phyloP scores from a whole-genome alignment of 2,888 invertebrate genomes.

The Ethmia dodecea region DNA sequence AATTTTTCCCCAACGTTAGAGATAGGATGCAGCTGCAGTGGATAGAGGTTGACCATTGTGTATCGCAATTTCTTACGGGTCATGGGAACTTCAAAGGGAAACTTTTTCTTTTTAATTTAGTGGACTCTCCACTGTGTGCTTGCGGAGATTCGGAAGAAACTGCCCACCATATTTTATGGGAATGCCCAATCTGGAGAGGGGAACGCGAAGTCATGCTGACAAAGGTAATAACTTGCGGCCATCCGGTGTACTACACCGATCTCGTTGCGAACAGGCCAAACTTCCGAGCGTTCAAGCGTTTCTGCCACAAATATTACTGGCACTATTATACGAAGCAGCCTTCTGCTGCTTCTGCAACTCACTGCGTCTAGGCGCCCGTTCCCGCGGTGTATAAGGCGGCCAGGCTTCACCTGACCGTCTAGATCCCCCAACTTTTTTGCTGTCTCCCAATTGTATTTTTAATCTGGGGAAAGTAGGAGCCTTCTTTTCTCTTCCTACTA shows the following conservation, averaged over 20 bases:
- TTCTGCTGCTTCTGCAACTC: too few relatives aligned
- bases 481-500: too few relatives aligned
- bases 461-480: too few relatives aligned
- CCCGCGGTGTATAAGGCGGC: too few relatives aligned
- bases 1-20: constrained; percentile 20
- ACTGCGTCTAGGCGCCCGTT: too few relatives aligned
- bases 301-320: too few relatives aligned
- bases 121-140: constrained; percentile 5
- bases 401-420: too few relatives aligned
- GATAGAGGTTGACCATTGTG: constrained; percentile 17
- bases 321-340: too few relatives aligned
- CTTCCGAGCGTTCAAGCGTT: too few relatives aligned
- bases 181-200: background rate
- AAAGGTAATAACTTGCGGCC: background rate
- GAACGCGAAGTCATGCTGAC: background rate
- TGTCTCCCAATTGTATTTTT: too few relatives aligned
- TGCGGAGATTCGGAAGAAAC: constrained; percentile 11
- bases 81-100: constrained; percentile 15
- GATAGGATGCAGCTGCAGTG: constrained; percentile 9
- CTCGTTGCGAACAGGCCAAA: background rate
- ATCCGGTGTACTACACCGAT: background rate
- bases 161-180: constrained; percentile 9
- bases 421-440: too few relatives aligned
- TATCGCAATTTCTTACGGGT: constrained; percentile 18
- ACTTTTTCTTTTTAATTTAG: constrained; percentile 11